Percentiles rank a stretch among this genome's conserved stretches.
These are phyloP conservation scores for Diprion similis DNA, from an alignment of 1,140 invertebrate genomes.

Conservation along the genomic window DNA sequence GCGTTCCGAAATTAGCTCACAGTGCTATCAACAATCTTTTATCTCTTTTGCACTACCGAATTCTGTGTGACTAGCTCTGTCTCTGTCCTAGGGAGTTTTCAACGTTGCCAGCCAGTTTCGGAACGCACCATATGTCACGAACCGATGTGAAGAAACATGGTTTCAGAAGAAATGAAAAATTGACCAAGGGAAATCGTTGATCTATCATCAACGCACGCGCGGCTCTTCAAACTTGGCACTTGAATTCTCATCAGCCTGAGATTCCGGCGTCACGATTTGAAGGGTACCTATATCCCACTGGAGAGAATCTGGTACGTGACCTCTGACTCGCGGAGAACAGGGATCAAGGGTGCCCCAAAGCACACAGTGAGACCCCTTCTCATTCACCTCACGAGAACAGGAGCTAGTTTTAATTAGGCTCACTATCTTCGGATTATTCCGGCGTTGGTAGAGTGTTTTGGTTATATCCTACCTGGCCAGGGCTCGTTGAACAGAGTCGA, in stretches of 20 bases:
- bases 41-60: no score
- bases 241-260: constrained; percentile 2
- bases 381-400: not conserved
- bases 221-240: not conserved
- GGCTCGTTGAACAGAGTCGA: not conserved
- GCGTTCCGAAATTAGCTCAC: no score
- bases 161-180: no score
- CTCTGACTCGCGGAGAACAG: not conserved
- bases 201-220: not conserved
- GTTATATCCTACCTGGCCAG: not conserved
- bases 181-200: no score
- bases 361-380: not conserved
- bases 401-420: constrained; percentile 13
- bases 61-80: no score
- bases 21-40: no score
- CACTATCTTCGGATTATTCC: constrained; percentile 4
- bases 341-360: not conserved
- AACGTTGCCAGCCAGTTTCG: no score
- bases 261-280: not conserved
- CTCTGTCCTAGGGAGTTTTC: no score
- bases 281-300: not conserved
- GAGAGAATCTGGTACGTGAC: not conserved
- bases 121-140: no score
- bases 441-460: not conserved
- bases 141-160: no score